These are phyloP conservation scores for Enteromius radiatus DNA, from an alignment of 2,797 vertebrate genomes.

Conservation along the genomic window DNA sequence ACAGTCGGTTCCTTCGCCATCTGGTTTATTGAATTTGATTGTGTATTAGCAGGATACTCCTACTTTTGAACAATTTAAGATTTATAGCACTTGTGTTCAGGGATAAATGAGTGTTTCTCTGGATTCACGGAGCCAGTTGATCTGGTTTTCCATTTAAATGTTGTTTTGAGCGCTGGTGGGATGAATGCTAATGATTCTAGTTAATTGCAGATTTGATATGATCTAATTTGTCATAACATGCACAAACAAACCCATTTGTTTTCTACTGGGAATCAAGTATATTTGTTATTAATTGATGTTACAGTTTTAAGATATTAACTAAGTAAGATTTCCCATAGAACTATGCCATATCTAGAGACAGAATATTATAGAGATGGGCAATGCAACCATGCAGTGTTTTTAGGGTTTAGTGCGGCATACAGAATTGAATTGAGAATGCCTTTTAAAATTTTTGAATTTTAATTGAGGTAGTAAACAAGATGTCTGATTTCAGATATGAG, in stretches of 20 bases:
- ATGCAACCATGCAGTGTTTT: background rate
- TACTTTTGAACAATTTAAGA: background rate
- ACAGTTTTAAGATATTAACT: constrained; percentile 13
- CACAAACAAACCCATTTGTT: constrained; percentile 10
- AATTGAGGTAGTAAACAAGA: background rate
- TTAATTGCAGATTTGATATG: constrained; percentile 29
- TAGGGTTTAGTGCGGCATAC: background rate
- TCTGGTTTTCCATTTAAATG: background rate
- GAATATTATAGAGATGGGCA: background rate
- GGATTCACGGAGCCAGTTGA: background rate
- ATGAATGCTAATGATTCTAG: constrained; percentile 27
- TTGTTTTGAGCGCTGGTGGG: constrained; percentile 23
- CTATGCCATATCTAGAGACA: background rate
- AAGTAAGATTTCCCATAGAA: background rate
- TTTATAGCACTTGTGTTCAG: background rate
- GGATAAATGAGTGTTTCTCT: background rate
- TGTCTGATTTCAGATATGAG: background rate
- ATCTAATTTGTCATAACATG: constrained; percentile 34
- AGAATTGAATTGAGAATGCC: background rate
- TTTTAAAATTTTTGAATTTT: background rate
- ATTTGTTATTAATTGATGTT: constrained; percentile 4
- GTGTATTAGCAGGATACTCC: constrained; percentile 5
- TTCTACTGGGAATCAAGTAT: background rate
- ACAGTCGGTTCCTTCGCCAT: constrained; percentile 23
- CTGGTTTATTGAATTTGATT: constrained; percentile 9